Base-by-base conservation (phyloP, 2,113 vertebrate species). In the Tyto alba region DNA sequence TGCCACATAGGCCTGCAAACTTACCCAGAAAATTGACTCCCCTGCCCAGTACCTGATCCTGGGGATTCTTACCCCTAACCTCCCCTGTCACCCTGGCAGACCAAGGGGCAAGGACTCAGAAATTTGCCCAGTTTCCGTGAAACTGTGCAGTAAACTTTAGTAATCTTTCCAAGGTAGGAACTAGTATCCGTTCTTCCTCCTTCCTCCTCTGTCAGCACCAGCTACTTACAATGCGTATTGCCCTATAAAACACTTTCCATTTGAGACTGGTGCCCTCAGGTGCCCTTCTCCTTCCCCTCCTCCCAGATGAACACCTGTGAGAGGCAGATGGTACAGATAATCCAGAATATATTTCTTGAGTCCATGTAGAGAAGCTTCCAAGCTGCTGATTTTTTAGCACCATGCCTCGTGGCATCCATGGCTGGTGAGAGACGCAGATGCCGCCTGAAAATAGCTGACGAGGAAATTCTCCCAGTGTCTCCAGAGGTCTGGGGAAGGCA, bases 321-420 rank as follows among this genome's bases (percentile, higher is more conserved):
- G 94, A 95, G 92, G 81, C 96, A 97, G 96, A 95, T 93, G 92
- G 95, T 88, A 64, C 60, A 72, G 91, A 72, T 95, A 95, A 97
- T 95, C 95, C 26, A 50, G 85, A 93, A 97, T 97, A 93, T 23
- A 64, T 84, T 93, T 93, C 96, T 93, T 85, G 83, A 94, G 92
- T 88, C 87, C 95, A 48, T 52, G 75, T 43, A 83, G 88, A 90
- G 89, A 83, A 63, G 92, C 90, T 82, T 96, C 95, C 74, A 92
- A 95, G 91, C 88, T 95, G 95, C 90, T 90, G 93, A 78, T 79
- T 92, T 95, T 88, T 80, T 95, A 88, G 80, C 86, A 92, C 40
- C 11, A 1, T 74, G 91, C 78, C 93, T 81, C 9, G 18, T 68
- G 73, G 93, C 68, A 78, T 77, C 85, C 68, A 34, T 66, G 83